phyloP scores from a whole-genome alignment of 2,888 invertebrate genomes.

The Drosophila colorata region DNA sequence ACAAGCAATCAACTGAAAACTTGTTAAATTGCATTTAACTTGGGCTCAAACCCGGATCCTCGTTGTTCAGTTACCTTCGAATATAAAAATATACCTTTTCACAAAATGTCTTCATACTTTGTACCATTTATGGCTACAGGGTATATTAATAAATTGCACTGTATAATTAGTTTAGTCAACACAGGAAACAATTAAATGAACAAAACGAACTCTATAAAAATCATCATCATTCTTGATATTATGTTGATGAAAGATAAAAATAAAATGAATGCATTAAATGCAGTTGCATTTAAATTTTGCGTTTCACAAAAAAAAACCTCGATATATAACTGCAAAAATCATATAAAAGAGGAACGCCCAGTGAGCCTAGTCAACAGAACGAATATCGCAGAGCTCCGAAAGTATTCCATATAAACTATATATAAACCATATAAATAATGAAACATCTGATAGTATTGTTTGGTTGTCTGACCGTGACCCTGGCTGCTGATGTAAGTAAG shows the following conservation, averaged over 20 bases:
- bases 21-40: no score
- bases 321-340: conserved; percentile 1
- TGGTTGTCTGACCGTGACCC: conserved; percentile 32
- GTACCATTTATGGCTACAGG: background rate
- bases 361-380: conserved; percentile 22
- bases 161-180: background rate
- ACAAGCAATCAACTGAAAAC: no score
- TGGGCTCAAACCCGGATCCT: no score
- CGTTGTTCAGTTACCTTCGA: no score
- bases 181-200: conserved; percentile 17
- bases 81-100: no score
- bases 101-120: background rate
- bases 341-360: conserved; percentile 50
- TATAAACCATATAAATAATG: conserved; percentile 49
- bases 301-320: background rate
- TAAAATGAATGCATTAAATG: background rate
- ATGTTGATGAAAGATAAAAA: background rate
- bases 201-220: background rate
- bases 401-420: conserved; percentile 1
- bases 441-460: conserved; percentile 54
- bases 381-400: background rate
- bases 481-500: conserved; percentile 56
- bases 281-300: background rate
- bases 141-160: conserved; percentile 1
- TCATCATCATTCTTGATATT: background rate